phyloP scores from a whole-genome alignment of 2,113 vertebrate species.

The Lates calcarifer region DNA sequence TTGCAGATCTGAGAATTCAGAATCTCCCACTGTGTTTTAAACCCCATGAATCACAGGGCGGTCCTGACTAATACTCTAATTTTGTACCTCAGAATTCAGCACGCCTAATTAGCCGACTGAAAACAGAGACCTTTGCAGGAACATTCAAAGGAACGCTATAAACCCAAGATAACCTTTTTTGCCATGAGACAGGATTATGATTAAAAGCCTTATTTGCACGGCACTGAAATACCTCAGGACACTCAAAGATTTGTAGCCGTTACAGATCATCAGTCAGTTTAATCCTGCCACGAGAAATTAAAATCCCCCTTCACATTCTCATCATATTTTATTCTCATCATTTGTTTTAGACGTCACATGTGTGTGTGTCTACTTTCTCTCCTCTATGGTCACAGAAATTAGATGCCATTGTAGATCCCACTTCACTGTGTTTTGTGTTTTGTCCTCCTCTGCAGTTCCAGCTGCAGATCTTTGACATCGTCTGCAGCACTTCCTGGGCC shows the following conservation, averaged over 20 bases:
- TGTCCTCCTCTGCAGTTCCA: constrained; percentile 87
- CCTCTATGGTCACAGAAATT: not conserved
- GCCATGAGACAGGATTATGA: not conserved
- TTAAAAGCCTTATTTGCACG: not conserved
- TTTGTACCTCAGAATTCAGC: constrained; percentile 2
- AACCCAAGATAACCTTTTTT: not conserved
- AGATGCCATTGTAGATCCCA: too few relatives aligned
- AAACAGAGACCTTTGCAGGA: constrained; percentile 1
- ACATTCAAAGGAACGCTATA: not conserved
- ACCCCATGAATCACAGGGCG: not conserved
- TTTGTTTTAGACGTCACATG: not conserved
- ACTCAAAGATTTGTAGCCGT: not conserved
- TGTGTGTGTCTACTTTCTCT: too few relatives aligned
- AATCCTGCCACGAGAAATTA: not conserved
- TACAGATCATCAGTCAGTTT: not conserved
- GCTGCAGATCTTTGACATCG: constrained; percentile 96
- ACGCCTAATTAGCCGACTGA: not conserved
- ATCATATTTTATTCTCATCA: too few relatives aligned
- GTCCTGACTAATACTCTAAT: constrained; percentile 31
- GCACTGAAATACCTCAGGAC: not conserved
- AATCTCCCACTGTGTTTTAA: not conserved
- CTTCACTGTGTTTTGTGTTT: not conserved
- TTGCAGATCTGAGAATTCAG: not conserved
- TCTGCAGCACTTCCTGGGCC: constrained; percentile 95
- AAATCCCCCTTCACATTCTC: not conserved